phyloP scores from a whole-genome alignment of 1,140 invertebrate genomes.

The Drosophila equinoxialis region DNA sequence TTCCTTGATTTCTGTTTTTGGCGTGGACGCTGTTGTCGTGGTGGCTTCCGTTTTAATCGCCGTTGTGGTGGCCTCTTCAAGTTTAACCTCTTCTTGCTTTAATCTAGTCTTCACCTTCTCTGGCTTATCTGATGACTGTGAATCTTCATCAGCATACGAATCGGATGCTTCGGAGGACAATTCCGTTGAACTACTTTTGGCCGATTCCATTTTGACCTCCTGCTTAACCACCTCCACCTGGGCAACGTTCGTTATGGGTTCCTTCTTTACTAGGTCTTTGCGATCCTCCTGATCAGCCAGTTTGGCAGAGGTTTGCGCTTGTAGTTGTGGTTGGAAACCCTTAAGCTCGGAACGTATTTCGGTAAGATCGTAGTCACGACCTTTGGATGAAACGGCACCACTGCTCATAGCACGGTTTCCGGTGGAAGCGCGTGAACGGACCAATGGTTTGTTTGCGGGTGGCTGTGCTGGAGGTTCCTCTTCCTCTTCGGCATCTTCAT shows the following conservation, averaged over 20 bases:
- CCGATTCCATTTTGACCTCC: conserved; percentile 60
- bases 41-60: not conserved
- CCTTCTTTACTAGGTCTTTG: conserved; percentile 46
- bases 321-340: conserved; percentile 84
- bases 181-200: conserved; percentile 70
- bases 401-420: conserved; percentile 60
- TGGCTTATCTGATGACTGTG: conserved; percentile 75
- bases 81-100: conserved; percentile 32
- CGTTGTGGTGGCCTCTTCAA: conserved; percentile 23
- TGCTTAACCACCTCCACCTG: conserved; percentile 40
- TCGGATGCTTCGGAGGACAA: conserved; percentile 74
- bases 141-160: conserved; percentile 78
- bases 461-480: conserved; percentile 16
- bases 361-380: conserved; percentile 91
- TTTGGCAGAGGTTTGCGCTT: conserved; percentile 20
- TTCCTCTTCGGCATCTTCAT: conserved; percentile 57
- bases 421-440: conserved; percentile 43
- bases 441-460: conserved; percentile 64
- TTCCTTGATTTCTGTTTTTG: conserved; percentile 33
- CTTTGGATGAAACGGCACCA: conserved; percentile 83
- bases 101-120: conserved; percentile 30
- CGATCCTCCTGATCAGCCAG: conserved; percentile 31
- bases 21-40: not conserved
- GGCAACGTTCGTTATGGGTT: conserved; percentile 19
- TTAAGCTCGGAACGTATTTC: conserved; percentile 93